Percentiles rank a stretch among this genome's conserved stretches.
phyloP scores from a whole-genome alignment of 2,888 invertebrate species.

The Catocala nupta region DNA sequence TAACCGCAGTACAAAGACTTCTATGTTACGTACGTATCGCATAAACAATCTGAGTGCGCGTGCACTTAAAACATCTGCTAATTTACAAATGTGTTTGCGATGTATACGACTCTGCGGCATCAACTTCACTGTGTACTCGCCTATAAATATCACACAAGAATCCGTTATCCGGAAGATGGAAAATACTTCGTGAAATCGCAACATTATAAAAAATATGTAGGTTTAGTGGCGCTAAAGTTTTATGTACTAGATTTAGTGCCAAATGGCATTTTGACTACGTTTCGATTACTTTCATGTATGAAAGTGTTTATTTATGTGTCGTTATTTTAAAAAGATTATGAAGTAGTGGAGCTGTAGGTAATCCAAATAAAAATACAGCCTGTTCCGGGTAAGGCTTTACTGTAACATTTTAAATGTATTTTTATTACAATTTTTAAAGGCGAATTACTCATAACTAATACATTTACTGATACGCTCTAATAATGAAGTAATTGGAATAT shows the following conservation, averaged over 20 bases:
- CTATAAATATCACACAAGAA: slow-evolving; percentile 19
- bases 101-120: slow-evolving; percentile 13
- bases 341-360: too few species aligned
- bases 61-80: slow-evolving; percentile 9
- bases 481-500: too few species aligned
- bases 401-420: too few species aligned
- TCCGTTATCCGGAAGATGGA: slow-evolving; percentile 8
- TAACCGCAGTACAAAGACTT: neutral
- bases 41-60: slow-evolving; percentile 8
- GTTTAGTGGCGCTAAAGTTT: neutral
- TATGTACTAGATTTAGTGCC: neutral
- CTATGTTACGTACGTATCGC: neutral
- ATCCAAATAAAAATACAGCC: too few species aligned
- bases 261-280: slow-evolving; percentile 1
- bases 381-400: too few species aligned
- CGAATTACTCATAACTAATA: too few species aligned
- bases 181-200: neutral
- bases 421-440: too few species aligned
- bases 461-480: too few species aligned
- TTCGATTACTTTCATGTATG: slow-evolving; percentile 8
- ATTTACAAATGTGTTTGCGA: slow-evolving; percentile 14
- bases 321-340: too few species aligned
- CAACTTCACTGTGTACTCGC: slow-evolving; percentile 1
- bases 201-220: slow-evolving; percentile 4
- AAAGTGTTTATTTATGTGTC: neutral